Base-by-base conservation (phyloP, 2,888 invertebrate genomes). In the Polyommatus iphigenia region DNA sequence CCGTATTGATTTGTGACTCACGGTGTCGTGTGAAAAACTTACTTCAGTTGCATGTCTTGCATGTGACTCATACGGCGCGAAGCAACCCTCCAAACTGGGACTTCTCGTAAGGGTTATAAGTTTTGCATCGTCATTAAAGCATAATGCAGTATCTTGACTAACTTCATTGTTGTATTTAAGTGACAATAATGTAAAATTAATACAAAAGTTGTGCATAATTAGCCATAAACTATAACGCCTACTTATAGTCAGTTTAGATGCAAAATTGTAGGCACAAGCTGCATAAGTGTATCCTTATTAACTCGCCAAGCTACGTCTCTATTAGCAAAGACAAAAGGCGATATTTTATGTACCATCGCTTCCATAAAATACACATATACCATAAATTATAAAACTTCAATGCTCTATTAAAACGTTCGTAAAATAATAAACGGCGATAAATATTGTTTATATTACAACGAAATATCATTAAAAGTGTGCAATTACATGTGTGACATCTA, bases 1-100 rank as follows among this genome's bases (percentile, higher is more conserved):
- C 83, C 83, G 82, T 81, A 78, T 75, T 75, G 75, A 75, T 75
- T 75, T 75, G 80, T 91, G 90, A 91, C 81, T 90, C 89, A 90
- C 29, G 18, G 24, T 81, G 81, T 80, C 85, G 85, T 87, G 88
- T 85, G 86, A 87, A 86, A 67, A 67, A 67, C 67, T 32, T 67
- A 67, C 67, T 62, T 15, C 32, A 15, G 29, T 67, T 67, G 67
- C 67, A 67, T 67, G 67, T 67, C 67, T 67, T 32, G 67, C 29
- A 67, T 18, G 15, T 67, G 67, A 67, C 67, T 67, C 67, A 67
- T 32, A 67, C 13, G 3, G 20, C 15, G 54, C 54, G 54, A 54
- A 54, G 4, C 54, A 54, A 54, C 54, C 54, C 54, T 54, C 54
- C 4, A 54, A 54, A 18, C 54, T 54, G 54, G 54, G 13, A 54